Evolutionary conservation across 2,113 vertebrate genomes (phyloP), one percentile per base, ranked within the genome.

Genomic region (Tichodroma muraria): DNA sequence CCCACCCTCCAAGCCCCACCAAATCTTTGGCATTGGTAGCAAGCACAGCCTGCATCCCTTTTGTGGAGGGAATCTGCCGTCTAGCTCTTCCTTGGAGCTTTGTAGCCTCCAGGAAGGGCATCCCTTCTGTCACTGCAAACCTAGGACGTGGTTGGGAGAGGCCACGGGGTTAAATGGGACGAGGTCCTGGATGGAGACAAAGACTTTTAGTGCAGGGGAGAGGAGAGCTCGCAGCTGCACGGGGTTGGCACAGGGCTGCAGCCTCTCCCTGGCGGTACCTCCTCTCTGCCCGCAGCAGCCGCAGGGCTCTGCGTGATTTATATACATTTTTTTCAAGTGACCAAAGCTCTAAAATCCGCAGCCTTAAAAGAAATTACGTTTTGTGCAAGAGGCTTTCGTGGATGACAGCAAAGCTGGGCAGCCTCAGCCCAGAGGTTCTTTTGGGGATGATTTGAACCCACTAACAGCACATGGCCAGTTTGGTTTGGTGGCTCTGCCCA

Each of bases 321-420:
- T 75, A 72, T 54, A 77, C 94, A 91, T 97, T 94, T 96, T 96
- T 95, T 85, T 85, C 22, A 1, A 47, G 40, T 96, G 95, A 95
- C 56, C 5, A 1, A 94, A 93, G 91, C 78, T 91, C 52, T 91
- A 52, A 69, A 91, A 91, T 73, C 70, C 0, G 0, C 88, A 75
- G 40, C 68, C 79, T 85, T 85, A 65, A 68, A 76, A 49, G 60
- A 77, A 66, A 78, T 6, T 10, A 38, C 6, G n/a, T 7, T 92
- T 81, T 76, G 30, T 80, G 52, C 19, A 18, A 13, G 30, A 70
- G 47, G 81, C 42, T 91, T 82, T 89, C 73, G 87, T 56, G 42
- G 89, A 47, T 0, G 4, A 52, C 20, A 28, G 49, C 42, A 70
- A 68, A 91, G 44, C 59, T 40, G 20, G 66, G 75, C 57, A 61